These are phyloP conservation scores for Heliconius hortense DNA, from an alignment of 2,888 invertebrate species.

Conservation along the genomic window DNA sequence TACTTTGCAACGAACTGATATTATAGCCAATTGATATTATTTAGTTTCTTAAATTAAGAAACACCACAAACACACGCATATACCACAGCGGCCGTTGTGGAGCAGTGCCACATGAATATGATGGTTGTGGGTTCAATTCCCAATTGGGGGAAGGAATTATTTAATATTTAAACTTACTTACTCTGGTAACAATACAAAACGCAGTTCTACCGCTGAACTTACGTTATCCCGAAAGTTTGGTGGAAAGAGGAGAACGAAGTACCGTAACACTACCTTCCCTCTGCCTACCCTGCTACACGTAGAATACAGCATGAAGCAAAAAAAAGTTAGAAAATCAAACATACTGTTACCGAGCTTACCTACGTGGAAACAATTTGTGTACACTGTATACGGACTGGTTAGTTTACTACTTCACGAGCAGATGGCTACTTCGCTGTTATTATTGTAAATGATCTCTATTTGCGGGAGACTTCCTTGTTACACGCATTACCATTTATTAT, in stretches of 20 bases:
- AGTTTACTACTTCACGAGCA: conserved; percentile 58
- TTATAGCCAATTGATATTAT: no score
- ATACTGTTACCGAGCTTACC: conserved; percentile 25
- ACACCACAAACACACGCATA: no score
- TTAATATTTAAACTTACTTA: no score
- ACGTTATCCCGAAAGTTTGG: not conserved
- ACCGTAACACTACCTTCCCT: not conserved
- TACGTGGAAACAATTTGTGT: conserved; percentile 62
- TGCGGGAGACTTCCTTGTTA: conserved; percentile 60
- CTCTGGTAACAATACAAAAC: no score
- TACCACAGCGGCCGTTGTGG: no score
- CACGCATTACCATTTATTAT: conserved; percentile 43
- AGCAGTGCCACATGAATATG: no score
- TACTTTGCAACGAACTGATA: no score
- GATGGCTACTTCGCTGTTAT: conserved; percentile 65
- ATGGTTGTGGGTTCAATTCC: no score
- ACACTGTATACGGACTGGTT: conserved; percentile 63
- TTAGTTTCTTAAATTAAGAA: no score
- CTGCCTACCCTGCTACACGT: not conserved
- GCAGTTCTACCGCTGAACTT: not conserved
- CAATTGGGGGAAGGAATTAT: no score
- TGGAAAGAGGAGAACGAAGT: not conserved
- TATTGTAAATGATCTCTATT: conserved; percentile 71
- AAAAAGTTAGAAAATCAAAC: not conserved
- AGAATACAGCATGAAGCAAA: not conserved